Base-by-base conservation (phyloP, 2,797 vertebrate genomes). In the Tolypeutes matacus region DNA sequence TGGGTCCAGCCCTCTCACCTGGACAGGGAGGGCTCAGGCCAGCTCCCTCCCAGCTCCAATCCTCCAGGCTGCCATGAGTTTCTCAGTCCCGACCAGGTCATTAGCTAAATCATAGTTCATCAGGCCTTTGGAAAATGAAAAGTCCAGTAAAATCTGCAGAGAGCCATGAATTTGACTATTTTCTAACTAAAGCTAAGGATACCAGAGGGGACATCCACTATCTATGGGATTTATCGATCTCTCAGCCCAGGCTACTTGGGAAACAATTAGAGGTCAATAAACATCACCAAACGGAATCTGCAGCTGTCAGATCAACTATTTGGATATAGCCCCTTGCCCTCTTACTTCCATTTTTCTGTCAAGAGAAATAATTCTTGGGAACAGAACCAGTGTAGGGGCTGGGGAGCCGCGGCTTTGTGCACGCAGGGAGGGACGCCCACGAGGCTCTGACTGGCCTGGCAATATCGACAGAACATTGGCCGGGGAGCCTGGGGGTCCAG, bases 251-350 rank as follows among this genome's bases (percentile, higher is more conserved):
- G 88, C 96, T 95, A 97, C 96, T 75, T 96, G 96, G 97, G 97
- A 98, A 98, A 98, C 96, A 98, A 98, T 98, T 98, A 97, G 97
- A 97, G 97, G 97, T 97, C 98, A 98, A 97, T 96, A 94, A 78
- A n/a, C 67, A 96, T 96, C 97, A 86, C 60, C 91, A 96, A 98
- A 96, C 91, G 96, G 96, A 98, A 98, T 97, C 96, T 93, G 84
- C 96, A 86, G 97, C 97, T 98, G 98, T 97, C 97, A 95, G 97
- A 97, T 89, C 93, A 97, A 92, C 85, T 83, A 31, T 96, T 97
- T 96, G 97, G 97, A 97, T 97, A 97, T 95, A 96, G 93, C 94
- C 95, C 96, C 96, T 95, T 92, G 97, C 93, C 94, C 96, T 97
- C 97, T 97, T 82, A 51, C 97, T 82, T 92, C 87, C 20, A 12